These are phyloP conservation scores for Montipora efflorescens DNA, from an alignment of 64 coral and sea anemone species.

Conservation along the genomic window DNA sequence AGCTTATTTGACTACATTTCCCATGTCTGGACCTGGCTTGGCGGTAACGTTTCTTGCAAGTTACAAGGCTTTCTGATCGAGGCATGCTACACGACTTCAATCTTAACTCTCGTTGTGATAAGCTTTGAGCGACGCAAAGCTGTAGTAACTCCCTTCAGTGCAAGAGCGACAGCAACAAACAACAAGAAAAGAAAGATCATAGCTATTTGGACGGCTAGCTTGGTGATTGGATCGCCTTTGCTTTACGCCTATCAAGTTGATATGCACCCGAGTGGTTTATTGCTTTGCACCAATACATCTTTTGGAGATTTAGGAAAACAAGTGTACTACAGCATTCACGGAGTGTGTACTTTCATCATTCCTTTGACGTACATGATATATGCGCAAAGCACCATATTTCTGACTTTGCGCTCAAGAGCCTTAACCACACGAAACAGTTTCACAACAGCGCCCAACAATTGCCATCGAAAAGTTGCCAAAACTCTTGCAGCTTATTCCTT, in stretches of 20 bases:
- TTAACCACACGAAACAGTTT: not conserved
- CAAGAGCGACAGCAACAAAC: not conserved
- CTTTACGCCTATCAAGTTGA: constrained; percentile 39
- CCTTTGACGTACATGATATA: constrained; percentile 22
- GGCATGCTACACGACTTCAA: constrained; percentile 46
- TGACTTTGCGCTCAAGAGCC: constrained; percentile 32
- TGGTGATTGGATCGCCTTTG: constrained; percentile 29
- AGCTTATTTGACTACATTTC: constrained; percentile 18
- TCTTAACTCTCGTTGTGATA: constrained; percentile 49
- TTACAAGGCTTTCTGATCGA: constrained; percentile 52
- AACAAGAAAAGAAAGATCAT: not conserved
- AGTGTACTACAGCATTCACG: constrained; percentile 50
- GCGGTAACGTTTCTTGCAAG: constrained; percentile 52
- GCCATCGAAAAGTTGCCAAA: too few species aligned
- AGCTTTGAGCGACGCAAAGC: constrained; percentile 35
- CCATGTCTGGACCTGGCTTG: constrained; percentile 49
- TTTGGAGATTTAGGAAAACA: constrained; percentile 48
- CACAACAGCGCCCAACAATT: not conserved
- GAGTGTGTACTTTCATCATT: constrained; percentile 1
- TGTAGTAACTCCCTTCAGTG: not conserved
- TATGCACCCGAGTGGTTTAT: not conserved
- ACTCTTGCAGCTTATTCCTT: too few species aligned
- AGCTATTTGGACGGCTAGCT: not conserved
- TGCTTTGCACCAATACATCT: constrained; percentile 2
- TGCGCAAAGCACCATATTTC: constrained; percentile 32